Evolutionary conservation across 2,113 vertebrate genomes (phyloP), one percentile per base, ranked within the genome.

Genomic region (Pseudopodoces humilis): DNA sequence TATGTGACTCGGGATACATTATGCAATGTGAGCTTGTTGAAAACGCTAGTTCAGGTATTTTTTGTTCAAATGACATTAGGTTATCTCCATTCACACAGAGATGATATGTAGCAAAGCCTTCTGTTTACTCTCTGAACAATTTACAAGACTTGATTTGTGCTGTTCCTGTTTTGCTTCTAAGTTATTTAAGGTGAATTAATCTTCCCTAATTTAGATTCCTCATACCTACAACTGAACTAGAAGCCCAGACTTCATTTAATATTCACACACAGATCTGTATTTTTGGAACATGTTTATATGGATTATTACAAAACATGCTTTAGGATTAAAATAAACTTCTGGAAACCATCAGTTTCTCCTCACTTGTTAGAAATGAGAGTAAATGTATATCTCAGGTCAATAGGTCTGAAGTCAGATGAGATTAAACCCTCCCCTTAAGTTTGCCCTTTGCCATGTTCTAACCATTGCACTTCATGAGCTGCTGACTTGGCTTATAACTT

Each of bases 11-110:
- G 7, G 75, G 92, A 90, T 70, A 77, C 55, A 52, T 93, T 90
- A 90, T 63, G 71, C 71, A 74, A 28, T 55, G 50, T 46, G 50
- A 93, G 63, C 76, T 90, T 69, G 46, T 53, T 87, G 64, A 55
- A 95, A 93, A 92, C 74, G 83, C 47, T 74, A 90, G n/a, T 88
- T 92, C 74, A 83, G 83, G 55, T 92, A 50, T 92, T 88, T 94
- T 95, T 79, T 90, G 46, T 86, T 80, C 55, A 81, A 93, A 90
- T 67, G 59, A 46, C 79, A 35, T 90, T 52, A 63, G 37, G 47
- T 50, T 95, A 70, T 92, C 52, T 92, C 49, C 70, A 58, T 65
- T 89, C 88, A 91, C 88, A 96, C 52, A 83, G 56, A 77, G 71
- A 50, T 2, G 4, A 77, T 69, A 77, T 16, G 33, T 86, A 83